Conservation (phyloP, 2,113 vertebrate species). For the Formicarius rufipectus region DNA sequence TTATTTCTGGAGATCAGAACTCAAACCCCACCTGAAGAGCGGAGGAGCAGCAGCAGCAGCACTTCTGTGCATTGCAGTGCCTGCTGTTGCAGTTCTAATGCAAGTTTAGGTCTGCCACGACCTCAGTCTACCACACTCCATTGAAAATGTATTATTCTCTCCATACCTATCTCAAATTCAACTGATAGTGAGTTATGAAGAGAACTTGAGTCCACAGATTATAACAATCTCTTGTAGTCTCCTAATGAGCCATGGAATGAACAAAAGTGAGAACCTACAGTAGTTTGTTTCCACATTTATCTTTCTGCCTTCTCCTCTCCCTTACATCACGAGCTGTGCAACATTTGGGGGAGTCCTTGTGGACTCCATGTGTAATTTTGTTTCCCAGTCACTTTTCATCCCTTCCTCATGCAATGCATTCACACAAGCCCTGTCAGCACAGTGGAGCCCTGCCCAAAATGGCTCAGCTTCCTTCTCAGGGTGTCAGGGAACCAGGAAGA, state of each 20-base stretch:
- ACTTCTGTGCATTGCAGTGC: neutral
- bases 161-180: neutral
- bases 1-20: neutral
- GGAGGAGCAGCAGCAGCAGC: neutral
- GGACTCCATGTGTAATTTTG: neutral
- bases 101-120: neutral
- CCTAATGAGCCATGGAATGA: neutral
- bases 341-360: neutral
- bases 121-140: neutral
- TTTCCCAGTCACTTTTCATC: neutral
- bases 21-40: neutral
- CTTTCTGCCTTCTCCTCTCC: neutral
- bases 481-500: neutral
- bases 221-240: neutral
- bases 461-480: conserved; percentile 56
- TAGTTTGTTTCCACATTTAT: neutral
- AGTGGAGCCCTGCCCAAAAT: neutral
- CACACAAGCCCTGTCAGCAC: neutral
- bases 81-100: neutral
- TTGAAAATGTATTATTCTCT: neutral
- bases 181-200: neutral
- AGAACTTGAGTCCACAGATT: neutral
- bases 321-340: neutral
- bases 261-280: neutral
- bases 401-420: neutral